phyloP scores from a whole-genome alignment of 1,140 invertebrate genomes.

The Epicauta chinensis region DNA sequence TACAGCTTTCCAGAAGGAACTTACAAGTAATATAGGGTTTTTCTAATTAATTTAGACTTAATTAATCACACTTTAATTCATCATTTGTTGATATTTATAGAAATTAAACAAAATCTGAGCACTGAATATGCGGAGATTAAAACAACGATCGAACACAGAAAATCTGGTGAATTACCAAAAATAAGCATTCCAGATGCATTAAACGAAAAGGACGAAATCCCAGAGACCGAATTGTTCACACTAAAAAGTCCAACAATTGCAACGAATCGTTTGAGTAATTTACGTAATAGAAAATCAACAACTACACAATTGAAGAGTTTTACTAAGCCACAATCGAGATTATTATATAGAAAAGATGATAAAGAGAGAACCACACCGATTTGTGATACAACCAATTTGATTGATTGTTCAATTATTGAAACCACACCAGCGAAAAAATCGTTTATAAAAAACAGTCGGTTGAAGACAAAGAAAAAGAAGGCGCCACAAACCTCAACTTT shows the following conservation, averaged over 20 bases:
- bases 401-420: constrained; percentile 10
- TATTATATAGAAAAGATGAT: background rate
- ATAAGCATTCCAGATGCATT: background rate
- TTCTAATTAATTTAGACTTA: background rate
- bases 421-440: constrained; percentile 1
- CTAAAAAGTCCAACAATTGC: background rate
- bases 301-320: background rate
- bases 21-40: constrained; percentile 8
- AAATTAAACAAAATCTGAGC: constrained; percentile 1
- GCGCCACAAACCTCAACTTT: background rate
- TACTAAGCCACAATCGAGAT: background rate
- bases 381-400: constrained; percentile 1
- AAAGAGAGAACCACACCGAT: background rate
- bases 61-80: background rate
- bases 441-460: background rate
- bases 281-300: background rate
- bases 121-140: constrained; percentile 3
- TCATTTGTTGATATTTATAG: constrained; percentile 4
- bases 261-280: constrained; percentile 1
- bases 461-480: background rate
- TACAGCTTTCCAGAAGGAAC: constrained; percentile 16
- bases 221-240: background rate
- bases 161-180: background rate
- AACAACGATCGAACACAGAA: constrained; percentile 8
- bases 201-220: background rate